Evolutionary conservation across 2,888 invertebrate genomes (phyloP).

Genomic region (Hemithea aestivaria): DNA sequence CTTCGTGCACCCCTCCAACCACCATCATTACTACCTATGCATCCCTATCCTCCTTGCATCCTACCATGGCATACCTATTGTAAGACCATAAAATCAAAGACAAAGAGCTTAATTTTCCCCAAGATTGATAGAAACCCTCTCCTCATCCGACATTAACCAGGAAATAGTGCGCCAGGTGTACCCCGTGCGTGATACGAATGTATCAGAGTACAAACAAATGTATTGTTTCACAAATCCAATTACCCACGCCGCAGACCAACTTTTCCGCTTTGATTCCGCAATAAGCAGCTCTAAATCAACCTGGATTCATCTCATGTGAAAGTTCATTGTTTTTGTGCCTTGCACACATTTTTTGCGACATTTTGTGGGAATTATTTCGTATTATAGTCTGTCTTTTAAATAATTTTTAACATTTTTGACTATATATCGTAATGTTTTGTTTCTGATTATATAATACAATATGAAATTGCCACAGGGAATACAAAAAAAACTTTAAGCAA

Average conservation of each 20-base stretch:
- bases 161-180: conserved; percentile 27
- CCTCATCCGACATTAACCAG: conserved; percentile 25
- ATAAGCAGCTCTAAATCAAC: conserved; percentile 66
- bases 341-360: conserved; percentile 26
- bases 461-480: too few species aligned
- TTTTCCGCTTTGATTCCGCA: conserved; percentile 63
- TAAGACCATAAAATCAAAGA: too few species aligned
- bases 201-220: conserved; percentile 46
- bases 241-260: conserved; percentile 55
- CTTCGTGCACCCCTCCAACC: too few species aligned
- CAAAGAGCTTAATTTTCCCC: conserved; percentile 7
- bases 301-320: conserved; percentile 55
- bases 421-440: too few species aligned
- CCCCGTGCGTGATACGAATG: conserved; percentile 56
- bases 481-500: too few species aligned
- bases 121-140: conserved; percentile 21
- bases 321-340: conserved; percentile 70
- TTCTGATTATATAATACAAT: too few species aligned
- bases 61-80: too few species aligned
- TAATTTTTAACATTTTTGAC: too few species aligned
- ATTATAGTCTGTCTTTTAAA: neutral
- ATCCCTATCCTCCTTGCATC: too few species aligned
- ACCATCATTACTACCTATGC: too few species aligned
- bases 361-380: conserved; percentile 18
- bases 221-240: conserved; percentile 75